phyloP scores from a whole-genome alignment of 1,140 invertebrate genomes.

The Caligus rogercresseyi region DNA sequence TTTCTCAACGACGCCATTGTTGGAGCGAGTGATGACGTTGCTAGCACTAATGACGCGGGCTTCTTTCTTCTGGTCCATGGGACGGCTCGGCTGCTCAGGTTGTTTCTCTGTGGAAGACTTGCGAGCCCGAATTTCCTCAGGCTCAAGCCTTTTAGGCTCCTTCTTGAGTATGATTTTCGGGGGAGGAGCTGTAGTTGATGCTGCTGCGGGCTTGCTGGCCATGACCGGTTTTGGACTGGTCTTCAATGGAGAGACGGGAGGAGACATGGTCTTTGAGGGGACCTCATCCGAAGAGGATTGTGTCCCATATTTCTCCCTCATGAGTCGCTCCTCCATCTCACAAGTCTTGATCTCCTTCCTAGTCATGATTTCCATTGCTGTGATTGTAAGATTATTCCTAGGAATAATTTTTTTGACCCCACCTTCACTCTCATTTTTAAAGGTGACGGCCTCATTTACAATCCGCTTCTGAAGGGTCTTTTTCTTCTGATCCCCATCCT shows the following conservation, averaged over 20 bases:
- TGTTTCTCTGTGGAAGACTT: neutral
- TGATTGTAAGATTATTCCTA: slow-evolving; percentile 18
- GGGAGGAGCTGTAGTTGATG: neutral
- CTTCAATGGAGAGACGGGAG: neutral
- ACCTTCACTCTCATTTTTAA: neutral
- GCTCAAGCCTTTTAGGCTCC: slow-evolving; percentile 4
- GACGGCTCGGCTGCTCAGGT: neutral
- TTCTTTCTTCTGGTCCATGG: neutral
- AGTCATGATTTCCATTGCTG: slow-evolving; percentile 19
- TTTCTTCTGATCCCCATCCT: neutral
- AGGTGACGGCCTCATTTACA: neutral
- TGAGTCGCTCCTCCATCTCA: slow-evolving; percentile 8
- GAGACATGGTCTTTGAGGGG: neutral
- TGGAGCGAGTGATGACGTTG: neutral
- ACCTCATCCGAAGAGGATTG: neutral
- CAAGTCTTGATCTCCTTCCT: neutral
- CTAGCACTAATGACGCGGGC: neutral
- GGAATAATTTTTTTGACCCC: neutral
- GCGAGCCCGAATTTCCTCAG: neutral
- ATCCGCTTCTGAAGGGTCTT: neutral
- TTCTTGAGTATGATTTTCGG: slow-evolving; percentile 6
- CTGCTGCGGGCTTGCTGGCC: neutral
- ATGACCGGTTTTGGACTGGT: neutral
- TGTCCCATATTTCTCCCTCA: neutral
- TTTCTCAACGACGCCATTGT: neutral